Base-by-base conservation (phyloP, 2,888 invertebrate genomes). In the Drosophila vallismaia region DNA sequence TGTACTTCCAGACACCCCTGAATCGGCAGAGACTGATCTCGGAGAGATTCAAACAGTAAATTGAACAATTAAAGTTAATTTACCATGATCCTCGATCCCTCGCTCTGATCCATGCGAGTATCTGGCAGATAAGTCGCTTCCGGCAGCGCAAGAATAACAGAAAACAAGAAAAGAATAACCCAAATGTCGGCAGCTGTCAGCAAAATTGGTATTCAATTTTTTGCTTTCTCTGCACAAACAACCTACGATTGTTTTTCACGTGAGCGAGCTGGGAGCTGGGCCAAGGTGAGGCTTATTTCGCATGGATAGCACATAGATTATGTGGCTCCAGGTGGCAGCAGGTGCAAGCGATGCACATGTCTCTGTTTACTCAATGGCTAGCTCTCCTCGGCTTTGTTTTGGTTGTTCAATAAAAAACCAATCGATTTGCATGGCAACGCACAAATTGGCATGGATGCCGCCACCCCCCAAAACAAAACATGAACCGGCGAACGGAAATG, bases 21-120 rank as follows among this genome's bases (percentile, higher is more conserved):
- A 19, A 1, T 19, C 19, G 1, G 2, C 19, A 19, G 38, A 6
- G 36, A 64, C 38, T 48, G 45, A 46, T 64, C 12, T 24, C 14
- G 36, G 24, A 31, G 42, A 10, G 28, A 33, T 29, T 31, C n/a
- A 38, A 54, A 28, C 14, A 45, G 40, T 9, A 26, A 77, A 80
- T 81, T 71, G 78, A 66, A 66, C 86, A 81, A 81, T 81, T 86
- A 83, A 57, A 71, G 74, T 86, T 84, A 83, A 86, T 81, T 81
- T 73, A 60, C 28, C 57, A 44, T 56, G 76, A 69, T 69, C 59
- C 59, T 45, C 46, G 54, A 66, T 66, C 46, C 64, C 46, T 33
- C 46, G 64, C 28, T 26, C 26, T 29, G 56, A 56, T 67, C 45
- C 24, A 9, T 0, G 12, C 14, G 8, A 14, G 14, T 19, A 68